Evolutionary conservation across 2,113 vertebrate species (phyloP).

Genomic region (Pedetes capensis): DNA sequence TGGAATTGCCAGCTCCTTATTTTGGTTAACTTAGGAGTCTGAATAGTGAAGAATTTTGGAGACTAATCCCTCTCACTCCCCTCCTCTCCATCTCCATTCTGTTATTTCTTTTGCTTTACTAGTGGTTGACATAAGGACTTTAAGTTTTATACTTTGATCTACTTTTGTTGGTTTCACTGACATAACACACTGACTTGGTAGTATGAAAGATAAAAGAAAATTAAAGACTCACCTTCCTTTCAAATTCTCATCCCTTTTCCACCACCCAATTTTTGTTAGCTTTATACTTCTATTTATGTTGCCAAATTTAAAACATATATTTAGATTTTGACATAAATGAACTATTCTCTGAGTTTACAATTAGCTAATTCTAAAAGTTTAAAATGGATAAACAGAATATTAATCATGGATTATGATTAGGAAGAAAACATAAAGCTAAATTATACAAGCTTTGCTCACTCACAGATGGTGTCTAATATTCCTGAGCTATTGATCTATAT

Average conservation of each 20-base stretch:
- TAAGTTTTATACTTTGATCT: not conserved
- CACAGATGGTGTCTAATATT: not conserved
- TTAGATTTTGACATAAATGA: conserved; percentile 1
- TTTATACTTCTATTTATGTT: not conserved
- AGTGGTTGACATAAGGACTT: not conserved
- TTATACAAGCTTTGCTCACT: not conserved
- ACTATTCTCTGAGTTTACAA: not conserved
- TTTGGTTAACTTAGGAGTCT: not conserved
- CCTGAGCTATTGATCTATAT: not conserved
- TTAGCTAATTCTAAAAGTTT: not conserved
- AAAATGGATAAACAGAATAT: not conserved
- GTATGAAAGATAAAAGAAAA: not conserved
- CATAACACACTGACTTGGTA: not conserved
- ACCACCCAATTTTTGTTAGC: not conserved
- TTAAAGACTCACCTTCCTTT: not conserved
- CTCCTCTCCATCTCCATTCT: not conserved
- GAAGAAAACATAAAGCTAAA: not conserved
- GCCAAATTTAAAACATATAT: not conserved
- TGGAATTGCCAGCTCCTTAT: not conserved
- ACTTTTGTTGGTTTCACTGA: not conserved
- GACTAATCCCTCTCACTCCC: not conserved
- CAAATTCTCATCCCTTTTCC: not conserved
- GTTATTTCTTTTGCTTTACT: not conserved
- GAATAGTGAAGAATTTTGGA: not conserved
- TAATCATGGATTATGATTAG: not conserved